A percentile compares a stretch with the other conserved stretches of the same genome.
Evolutionary conservation across 1,140 invertebrate genomes (phyloP).

Genomic region (Xylocopa sonorina): DNA sequence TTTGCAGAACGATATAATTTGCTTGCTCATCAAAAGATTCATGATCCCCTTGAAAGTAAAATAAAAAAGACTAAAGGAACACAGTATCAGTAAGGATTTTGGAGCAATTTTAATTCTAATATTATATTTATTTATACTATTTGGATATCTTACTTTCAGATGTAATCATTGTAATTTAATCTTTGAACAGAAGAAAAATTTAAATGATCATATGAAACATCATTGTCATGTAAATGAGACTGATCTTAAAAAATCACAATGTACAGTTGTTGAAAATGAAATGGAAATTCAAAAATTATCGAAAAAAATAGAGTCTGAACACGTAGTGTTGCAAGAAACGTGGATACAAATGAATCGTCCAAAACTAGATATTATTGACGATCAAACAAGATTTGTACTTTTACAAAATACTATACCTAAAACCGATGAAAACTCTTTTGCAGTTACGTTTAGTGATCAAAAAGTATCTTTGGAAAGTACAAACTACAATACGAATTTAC

Average conservation of each 20-base stretch:
- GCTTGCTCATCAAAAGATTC: constrained; percentile 80
- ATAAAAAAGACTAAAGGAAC: constrained; percentile 68
- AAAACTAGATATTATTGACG: constrained; percentile 33
- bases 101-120: constrained; percentile 5
- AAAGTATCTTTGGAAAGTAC: constrained; percentile 41
- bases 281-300: constrained; percentile 32
- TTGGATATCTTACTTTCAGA: constrained; percentile 67
- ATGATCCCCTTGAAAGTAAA: constrained; percentile 70
- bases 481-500: constrained; percentile 49
- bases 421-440: constrained; percentile 27
- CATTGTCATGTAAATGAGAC: constrained; percentile 13
- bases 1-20: constrained; percentile 86
- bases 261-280: neutral
- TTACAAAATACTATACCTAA: constrained; percentile 28
- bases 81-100: constrained; percentile 60
- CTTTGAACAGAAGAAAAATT: constrained; percentile 74
- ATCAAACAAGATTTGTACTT: constrained; percentile 33
- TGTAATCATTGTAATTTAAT: constrained; percentile 81
- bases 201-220: constrained; percentile 70
- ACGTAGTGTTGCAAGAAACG: constrained; percentile 31
- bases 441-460: constrained; percentile 35
- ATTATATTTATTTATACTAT: constrained; percentile 12
- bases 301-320: constrained; percentile 42
- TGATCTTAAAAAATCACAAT: constrained; percentile 5
- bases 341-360: constrained; percentile 49